Conservation (phyloP, 2,888 invertebrate species). For the Phasia obesa region DNA sequence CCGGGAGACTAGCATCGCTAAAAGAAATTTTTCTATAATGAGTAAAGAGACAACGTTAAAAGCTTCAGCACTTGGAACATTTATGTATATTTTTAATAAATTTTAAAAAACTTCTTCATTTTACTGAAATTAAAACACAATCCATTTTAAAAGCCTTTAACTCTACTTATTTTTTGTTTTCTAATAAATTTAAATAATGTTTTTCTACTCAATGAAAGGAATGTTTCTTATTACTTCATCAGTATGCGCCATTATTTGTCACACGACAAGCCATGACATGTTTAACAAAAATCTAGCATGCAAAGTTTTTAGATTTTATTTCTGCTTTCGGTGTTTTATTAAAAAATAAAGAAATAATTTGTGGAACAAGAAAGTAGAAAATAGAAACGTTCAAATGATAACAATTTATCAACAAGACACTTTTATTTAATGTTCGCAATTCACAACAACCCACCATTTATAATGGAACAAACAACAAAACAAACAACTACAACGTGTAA, state of each 20-base stretch:
- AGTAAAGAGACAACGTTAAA: too few species aligned
- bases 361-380: constrained; percentile 63
- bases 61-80: too few species aligned
- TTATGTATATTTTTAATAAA: too few species aligned
- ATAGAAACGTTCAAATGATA: constrained; percentile 78
- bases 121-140: neutral
- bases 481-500: constrained; percentile 30
- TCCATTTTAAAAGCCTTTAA: neutral
- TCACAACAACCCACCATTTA: constrained; percentile 58
- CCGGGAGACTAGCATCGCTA: too few species aligned
- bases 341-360: constrained; percentile 79
- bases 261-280: constrained; percentile 56
- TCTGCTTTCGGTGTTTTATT: neutral
- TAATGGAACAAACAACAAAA: constrained; percentile 47
- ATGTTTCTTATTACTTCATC: constrained; percentile 36
- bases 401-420: constrained; percentile 81
- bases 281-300: constrained; percentile 56
- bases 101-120: neutral
- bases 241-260: constrained; percentile 47
- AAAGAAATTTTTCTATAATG: too few species aligned
- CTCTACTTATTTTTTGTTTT: neutral
- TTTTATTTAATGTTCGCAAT: constrained; percentile 72
- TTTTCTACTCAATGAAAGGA: constrained; percentile 1
- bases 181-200: constrained; percentile 4
- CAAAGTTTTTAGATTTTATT: constrained; percentile 28